These are phyloP conservation scores for Tanypteryx hageni DNA, from an alignment of 2,888 invertebrate genomes.

Conservation along the genomic window DNA sequence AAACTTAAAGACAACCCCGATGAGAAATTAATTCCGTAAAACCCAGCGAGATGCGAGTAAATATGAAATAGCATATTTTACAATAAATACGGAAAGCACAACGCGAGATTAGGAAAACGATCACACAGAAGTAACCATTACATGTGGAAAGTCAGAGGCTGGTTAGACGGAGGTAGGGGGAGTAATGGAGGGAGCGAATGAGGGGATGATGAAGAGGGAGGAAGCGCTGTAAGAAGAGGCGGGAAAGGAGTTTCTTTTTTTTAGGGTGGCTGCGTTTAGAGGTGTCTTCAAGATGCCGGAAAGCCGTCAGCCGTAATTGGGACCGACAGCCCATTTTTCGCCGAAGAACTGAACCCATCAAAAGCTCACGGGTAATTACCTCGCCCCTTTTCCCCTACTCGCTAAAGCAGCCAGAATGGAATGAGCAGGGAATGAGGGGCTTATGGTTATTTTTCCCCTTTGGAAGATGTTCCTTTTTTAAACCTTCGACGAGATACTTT, in stretches of 20 bases:
- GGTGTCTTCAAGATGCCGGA: conserved; percentile 59
- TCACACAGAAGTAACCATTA: conserved; percentile 28
- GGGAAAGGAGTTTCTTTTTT: neutral
- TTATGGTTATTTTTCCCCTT: conserved; percentile 31
- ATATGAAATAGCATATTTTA: too few species aligned
- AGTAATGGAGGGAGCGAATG: neutral
- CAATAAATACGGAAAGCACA: neutral
- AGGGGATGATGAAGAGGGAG: conserved; percentile 33
- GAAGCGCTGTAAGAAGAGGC: conserved; percentile 5
- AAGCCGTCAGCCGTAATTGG: conserved; percentile 60
- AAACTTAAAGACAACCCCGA: too few species aligned
- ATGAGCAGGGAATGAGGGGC: neutral
- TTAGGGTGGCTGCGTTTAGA: conserved; percentile 15
- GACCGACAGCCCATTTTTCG: conserved; percentile 56
- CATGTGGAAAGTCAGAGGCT: neutral
- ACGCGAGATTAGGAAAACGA: conserved; percentile 46
- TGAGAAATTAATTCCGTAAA: too few species aligned
- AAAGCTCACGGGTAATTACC: conserved; percentile 55
- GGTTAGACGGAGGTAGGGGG: neutral
- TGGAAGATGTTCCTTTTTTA: neutral
- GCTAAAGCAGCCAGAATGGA: neutral
- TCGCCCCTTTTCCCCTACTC: neutral
- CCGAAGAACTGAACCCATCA: conserved; percentile 45
- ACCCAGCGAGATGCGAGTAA: too few species aligned
- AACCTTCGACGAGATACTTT: conserved; percentile 16